Percentiles rank a stretch among this genome's conserved stretches.
Conservation (phyloP, 2,888 invertebrate species). For the Megastigmus dorsalis region DNA sequence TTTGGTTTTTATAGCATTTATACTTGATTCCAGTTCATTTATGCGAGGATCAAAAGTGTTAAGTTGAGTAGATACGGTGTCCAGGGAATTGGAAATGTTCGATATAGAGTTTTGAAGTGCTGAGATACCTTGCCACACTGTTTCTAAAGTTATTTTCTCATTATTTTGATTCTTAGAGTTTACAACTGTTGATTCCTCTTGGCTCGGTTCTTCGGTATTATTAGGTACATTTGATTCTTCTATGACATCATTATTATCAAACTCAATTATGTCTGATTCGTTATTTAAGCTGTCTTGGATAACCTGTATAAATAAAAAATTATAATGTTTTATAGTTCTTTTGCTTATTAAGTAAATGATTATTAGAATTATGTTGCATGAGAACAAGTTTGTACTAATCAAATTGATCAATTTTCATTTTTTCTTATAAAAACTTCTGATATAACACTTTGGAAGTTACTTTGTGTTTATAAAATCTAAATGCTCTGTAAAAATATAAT, state of each 20-base stretch:
- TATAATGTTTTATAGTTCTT: neutral
- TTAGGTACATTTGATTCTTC: neutral
- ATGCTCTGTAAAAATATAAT: too few species aligned
- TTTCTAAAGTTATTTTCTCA: conserved; percentile 44
- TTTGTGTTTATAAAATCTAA: too few species aligned
- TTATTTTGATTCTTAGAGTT: conserved; percentile 9
- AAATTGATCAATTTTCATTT: too few species aligned
- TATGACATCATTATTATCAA: neutral
- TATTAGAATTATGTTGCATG: too few species aligned
- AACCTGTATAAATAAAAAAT: conserved; percentile 25
- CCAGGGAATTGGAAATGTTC: conserved; percentile 44
- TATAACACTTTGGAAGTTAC: too few species aligned
- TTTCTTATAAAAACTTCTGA: too few species aligned
- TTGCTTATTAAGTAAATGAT: too few species aligned
- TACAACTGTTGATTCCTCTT: neutral
- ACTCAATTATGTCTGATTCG: neutral
- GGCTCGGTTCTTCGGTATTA: neutral
- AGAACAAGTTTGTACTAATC: too few species aligned
- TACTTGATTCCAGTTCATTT: conserved; percentile 38
- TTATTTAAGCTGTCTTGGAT: neutral
- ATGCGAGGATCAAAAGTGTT: conserved; percentile 52
- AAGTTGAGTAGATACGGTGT: conserved; percentile 37
- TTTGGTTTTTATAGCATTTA: conserved; percentile 39
- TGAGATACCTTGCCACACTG: conserved; percentile 50
- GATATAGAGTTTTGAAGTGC: conserved; percentile 40